Conservation (phyloP, 2,113 vertebrate genomes). For the Diglossa brunneiventris region DNA sequence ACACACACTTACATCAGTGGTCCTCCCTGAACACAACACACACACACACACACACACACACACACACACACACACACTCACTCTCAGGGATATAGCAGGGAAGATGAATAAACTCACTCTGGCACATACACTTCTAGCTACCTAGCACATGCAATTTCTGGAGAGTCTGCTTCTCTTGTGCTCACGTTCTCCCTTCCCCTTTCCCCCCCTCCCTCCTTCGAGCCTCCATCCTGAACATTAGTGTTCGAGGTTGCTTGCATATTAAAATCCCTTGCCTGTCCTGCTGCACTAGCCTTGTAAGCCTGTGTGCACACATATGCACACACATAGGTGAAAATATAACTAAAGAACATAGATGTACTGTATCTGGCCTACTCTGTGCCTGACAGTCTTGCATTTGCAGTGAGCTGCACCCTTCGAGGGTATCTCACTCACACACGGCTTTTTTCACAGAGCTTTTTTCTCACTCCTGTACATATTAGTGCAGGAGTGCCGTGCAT, state of each 20-base stretch:
- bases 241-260: background rate
- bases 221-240: background rate
- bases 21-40: background rate
- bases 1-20: background rate
- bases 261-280: background rate
- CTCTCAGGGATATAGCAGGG: background rate
- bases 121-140: background rate
- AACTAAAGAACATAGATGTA: background rate
- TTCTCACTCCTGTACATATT: background rate
- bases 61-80: background rate
- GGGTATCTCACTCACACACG: background rate
- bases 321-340: background rate
- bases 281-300: background rate
- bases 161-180: background rate
- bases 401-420: background rate
- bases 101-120: conserved; percentile 15
- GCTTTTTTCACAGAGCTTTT: background rate
- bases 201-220: background rate
- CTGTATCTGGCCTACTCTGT: background rate
- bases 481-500: background rate
- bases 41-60: background rate
- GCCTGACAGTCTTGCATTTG: fast-evolving
- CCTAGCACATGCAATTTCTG: conserved; percentile 29
- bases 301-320: background rate
- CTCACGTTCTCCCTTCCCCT: background rate